phyloP scores from a whole-genome alignment of 2,888 invertebrate species.

The Diadegma fenestrale region DNA sequence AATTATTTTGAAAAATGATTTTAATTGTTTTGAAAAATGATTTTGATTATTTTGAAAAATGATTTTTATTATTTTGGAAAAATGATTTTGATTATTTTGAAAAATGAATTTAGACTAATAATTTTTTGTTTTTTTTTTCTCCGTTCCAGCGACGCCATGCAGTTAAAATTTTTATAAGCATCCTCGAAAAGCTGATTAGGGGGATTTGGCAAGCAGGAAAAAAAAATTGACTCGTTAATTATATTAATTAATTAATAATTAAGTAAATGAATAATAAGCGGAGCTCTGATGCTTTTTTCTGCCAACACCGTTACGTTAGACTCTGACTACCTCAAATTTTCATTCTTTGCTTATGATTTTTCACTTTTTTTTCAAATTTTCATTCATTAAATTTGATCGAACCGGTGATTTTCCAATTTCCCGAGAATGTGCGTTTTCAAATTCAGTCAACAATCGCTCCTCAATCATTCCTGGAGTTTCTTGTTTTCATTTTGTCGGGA shows the following conservation, averaged over 20 bases:
- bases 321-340: conserved; percentile 76
- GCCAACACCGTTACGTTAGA: conserved; percentile 78
- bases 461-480: not conserved
- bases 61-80: no score
- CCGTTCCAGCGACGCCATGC: not conserved
- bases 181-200: not conserved
- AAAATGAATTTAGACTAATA: no score
- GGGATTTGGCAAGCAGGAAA: not conserved
- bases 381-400: no score
- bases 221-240: not conserved
- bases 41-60: no score
- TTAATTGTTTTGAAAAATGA: no score
- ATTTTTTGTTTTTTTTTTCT: not conserved
- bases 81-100: no score
- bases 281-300: conserved; percentile 56
- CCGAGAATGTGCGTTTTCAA: not conserved
- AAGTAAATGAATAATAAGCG: conserved; percentile 43
- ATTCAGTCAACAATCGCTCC: not conserved
- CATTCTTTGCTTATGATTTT: conserved; percentile 54
- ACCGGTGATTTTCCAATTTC: not conserved
- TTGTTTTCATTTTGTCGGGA: not conserved
- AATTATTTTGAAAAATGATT: no score
- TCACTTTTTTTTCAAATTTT: conserved; percentile 17
- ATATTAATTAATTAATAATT: conserved; percentile 1
- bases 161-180: not conserved